Evolutionary conservation across 2,113 vertebrate species (phyloP).

Genomic region (Nansenia antarctica): DNA sequence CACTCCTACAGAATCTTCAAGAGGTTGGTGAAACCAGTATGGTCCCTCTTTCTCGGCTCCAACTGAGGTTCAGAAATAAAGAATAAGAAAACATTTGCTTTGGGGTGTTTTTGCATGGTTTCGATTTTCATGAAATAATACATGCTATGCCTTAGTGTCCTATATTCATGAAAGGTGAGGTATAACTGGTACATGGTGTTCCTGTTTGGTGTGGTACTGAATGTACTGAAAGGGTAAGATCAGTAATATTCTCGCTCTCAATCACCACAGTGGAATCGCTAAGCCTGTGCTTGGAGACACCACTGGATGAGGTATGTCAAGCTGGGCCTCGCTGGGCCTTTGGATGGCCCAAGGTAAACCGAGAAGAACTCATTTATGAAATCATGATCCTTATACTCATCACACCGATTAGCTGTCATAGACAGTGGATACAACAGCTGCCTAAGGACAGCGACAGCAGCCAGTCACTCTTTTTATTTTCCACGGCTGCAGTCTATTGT

Average conservation of each 20-base stretch:
- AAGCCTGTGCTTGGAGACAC: neutral
- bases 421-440: neutral
- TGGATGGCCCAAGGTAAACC: neutral
- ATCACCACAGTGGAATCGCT: neutral
- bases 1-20: no score
- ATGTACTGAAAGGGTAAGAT: no score
- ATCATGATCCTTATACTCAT: neutral
- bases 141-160: neutral
- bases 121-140: neutral
- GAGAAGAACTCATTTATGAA: neutral
- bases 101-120: neutral
- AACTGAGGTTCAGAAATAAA: no score
- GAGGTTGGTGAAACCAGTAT: no score
- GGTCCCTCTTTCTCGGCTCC: no score
- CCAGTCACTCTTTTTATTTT: neutral
- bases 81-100: neutral
- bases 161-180: neutral
- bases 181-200: neutral
- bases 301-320: neutral
- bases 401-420: neutral
- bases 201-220: no score
- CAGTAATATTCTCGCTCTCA: no score
- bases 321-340: neutral
- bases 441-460: neutral
- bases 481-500: neutral